Conservation (phyloP, 53 echinoderm and acorn worm species). For the Henricia sp. region DNA sequence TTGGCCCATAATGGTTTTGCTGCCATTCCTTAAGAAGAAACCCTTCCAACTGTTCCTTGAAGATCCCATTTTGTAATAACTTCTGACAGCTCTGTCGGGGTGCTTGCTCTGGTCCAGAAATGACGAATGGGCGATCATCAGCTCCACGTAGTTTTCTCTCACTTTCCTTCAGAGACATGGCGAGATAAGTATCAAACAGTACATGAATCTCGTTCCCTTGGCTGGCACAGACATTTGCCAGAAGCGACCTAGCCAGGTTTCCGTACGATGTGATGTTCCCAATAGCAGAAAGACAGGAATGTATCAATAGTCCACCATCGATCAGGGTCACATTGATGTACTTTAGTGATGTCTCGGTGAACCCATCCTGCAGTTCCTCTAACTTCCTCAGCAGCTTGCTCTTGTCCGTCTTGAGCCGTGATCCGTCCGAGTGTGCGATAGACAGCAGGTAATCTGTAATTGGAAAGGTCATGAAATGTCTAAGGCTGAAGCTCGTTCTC, state of each 20-base stretch:
- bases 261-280: slow-evolving; percentile 48
- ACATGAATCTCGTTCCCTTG: slow-evolving; percentile 19
- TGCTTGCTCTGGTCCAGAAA: slow-evolving; percentile 62
- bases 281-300: slow-evolving; percentile 31
- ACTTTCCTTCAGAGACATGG: slow-evolving; percentile 60
- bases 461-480: slow-evolving; percentile 45
- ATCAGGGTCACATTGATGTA: slow-evolving; percentile 37
- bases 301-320: slow-evolving; percentile 70
- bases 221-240: slow-evolving; percentile 21
- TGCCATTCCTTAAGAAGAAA: slow-evolving; percentile 14
- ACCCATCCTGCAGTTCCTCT: background rate
- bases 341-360: background rate
- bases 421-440: slow-evolving; percentile 26
- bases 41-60: slow-evolving; percentile 33
- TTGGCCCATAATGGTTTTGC: slow-evolving; percentile 14
- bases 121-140: slow-evolving; percentile 29
- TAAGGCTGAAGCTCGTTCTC: slow-evolving; percentile 44
- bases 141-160: slow-evolving; percentile 21
- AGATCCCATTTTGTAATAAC: slow-evolving; percentile 14
- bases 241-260: slow-evolving; percentile 34
- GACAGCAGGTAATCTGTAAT: slow-evolving; percentile 47
- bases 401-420: too few species aligned
- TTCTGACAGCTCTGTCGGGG: slow-evolving; percentile 31
- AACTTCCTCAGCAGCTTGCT: too few species aligned
- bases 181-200: slow-evolving; percentile 56